Conservation (phyloP, 2,113 vertebrate species). For the Sciurus niger region DNA sequence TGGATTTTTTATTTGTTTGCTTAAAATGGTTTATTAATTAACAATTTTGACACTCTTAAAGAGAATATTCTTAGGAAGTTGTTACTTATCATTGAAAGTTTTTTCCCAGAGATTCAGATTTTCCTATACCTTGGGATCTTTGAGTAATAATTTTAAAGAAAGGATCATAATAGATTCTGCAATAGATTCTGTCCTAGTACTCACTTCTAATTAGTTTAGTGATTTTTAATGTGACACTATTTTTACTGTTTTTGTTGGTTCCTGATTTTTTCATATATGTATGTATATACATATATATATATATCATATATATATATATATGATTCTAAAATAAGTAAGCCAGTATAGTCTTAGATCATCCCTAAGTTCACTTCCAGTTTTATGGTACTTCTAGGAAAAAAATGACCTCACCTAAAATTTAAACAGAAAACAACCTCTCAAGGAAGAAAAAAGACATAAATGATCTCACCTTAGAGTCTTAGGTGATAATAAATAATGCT, state of each 20-base stretch:
- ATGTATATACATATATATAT: too few relatives aligned
- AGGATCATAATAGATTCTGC: neutral
- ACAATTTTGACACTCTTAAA: neutral
- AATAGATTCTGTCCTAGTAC: neutral
- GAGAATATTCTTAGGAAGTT: neutral
- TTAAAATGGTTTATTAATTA: neutral
- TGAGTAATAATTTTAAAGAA: neutral
- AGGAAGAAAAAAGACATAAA: constrained; percentile 18
- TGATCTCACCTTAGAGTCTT: neutral
- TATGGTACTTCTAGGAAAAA: neutral
- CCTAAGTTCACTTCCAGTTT: neutral
- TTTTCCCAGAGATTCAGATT: neutral
- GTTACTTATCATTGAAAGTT: neutral
- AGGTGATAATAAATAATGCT: constrained; percentile 33
- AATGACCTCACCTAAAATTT: constrained; percentile 20
- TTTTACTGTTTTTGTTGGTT: neutral
- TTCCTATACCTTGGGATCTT: neutral
- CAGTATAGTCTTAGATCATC: neutral
- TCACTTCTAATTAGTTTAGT: neutral
- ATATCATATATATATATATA: neutral
- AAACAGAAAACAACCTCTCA: neutral
- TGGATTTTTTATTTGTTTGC: neutral
- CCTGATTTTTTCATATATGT: neutral
- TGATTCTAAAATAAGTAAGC: constrained; percentile 5
- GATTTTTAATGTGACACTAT: neutral